Base-by-base conservation (phyloP, 2,113 vertebrate genomes). In the Ondatra zibethicus region DNA sequence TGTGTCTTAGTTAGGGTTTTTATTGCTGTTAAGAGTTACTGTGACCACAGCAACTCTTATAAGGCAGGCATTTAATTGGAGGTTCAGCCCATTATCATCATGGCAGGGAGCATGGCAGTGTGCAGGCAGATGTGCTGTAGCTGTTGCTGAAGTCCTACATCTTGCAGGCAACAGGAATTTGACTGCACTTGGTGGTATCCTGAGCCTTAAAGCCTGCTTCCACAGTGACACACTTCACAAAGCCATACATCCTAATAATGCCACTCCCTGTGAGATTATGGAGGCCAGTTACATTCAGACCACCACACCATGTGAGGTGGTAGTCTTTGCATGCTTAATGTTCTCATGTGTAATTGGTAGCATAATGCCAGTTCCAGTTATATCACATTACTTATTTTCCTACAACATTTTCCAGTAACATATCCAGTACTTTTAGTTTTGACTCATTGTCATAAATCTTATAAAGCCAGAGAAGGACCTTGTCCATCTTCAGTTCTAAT, bases 401-500 rank as follows among this genome's bases (percentile, higher is more conserved):
- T 52, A 19, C 31, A 72, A 5, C n/a, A 65, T 21, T 89, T 91
- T 42, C 19, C 61, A 70, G n/a, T 91, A 68, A 45, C 66, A 50
- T 52, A 31, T 87, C 36, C 92, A 91, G 36, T 93, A 58, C 39
- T 96, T 92, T 92, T 16, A 50, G 5, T 58, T 96, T 95, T 78
- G 45, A 36, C 21, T 89, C 63, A 13, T 96, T 93, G 88, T 2
- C 13, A 12, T 92, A 91, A 90, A 61, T 14, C 58, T 5, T 10
- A 1, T 61, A 42, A 93, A 58, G 42, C n/a, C 42, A 86, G 77
- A 42, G 47, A 89, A 73, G 68, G 36, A 45, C 33, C 58, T 45
- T 92, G n/a, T 89, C 90, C 55, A 14, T 45, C 52, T 89, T 89
- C 14, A 93, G 76, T 70, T 50, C n/a, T 91, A 63, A 36, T 88